Percentiles rank a stretch among this genome's conserved stretches.
These are phyloP conservation scores for Agrenia bidenticulata DNA, from an alignment of 2,888 invertebrate species.

Conservation along the genomic window DNA sequence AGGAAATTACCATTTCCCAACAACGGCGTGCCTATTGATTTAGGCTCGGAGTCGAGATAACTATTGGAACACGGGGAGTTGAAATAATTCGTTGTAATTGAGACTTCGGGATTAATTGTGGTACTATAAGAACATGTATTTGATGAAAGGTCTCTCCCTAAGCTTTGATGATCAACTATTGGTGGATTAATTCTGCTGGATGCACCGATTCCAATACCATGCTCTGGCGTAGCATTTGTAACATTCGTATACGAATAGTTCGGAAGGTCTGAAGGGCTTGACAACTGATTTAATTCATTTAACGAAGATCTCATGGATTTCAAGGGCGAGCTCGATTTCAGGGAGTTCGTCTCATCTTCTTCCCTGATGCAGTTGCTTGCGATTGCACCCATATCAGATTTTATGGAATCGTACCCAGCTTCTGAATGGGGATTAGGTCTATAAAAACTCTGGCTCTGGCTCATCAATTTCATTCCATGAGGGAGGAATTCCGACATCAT, in stretches of 20 bases:
- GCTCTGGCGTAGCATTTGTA: not conserved
- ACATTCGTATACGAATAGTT: too few relatives aligned
- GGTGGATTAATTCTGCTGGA: conserved; percentile 17
- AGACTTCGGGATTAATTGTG: conserved; percentile 17
- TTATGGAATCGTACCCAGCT: conserved; percentile 3
- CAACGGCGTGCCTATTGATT: conserved; percentile 20
- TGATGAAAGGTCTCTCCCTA: conserved; percentile 1
- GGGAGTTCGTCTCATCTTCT: conserved; percentile 11
- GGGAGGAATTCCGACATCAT: not conserved
- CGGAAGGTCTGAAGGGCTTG: not conserved
- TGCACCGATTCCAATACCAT: not conserved
- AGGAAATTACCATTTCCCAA: conserved; percentile 2
- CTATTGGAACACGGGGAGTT: conserved; percentile 12
- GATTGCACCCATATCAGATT: not conserved
- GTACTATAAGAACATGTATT: not conserved
- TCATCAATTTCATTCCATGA: not conserved
- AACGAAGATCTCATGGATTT: conserved; percentile 10
- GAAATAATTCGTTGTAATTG: conserved; percentile 20
- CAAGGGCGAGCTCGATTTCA: conserved; percentile 10
- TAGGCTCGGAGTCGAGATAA: conserved; percentile 1
- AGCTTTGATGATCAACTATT: not conserved
- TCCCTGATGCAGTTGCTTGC: conserved; percentile 3
- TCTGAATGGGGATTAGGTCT: conserved; percentile 13
- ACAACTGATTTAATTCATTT: conserved; percentile 19
- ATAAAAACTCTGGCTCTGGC: conserved; percentile 16